Evolutionary conservation across 2,797 vertebrate genomes (phyloP), one percentile per base, ranked within the genome.

Genomic region (Phoebastria nigripes): DNA sequence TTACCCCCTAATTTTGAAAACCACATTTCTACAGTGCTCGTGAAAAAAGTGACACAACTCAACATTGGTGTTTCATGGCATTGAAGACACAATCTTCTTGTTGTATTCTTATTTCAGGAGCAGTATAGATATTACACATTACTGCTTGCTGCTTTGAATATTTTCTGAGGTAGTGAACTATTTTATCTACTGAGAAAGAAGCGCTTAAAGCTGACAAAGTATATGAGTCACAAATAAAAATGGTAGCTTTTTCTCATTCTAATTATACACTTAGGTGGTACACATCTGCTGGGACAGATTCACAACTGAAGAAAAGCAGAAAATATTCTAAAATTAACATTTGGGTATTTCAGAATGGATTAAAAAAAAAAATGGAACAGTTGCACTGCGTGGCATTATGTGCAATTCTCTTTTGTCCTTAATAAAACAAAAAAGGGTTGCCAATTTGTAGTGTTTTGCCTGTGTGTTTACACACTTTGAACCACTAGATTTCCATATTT

Each of bases 241-340:
- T 2, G 3, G 59, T 54, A 80, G 56, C 16, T 66, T 93, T 73
- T 78, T 67, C 76, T 58, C 47, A 77, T 88, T 88, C 47, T 88
- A 94, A 91, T 80, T 67, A 89, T 37, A 84, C 25, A 39, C 17
- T 82, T 56, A 82, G 41, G 74, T 82, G 39, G n/a, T 37, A 87
- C 28, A 14, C 37, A 72, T 82, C 69, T 83, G 42, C 56, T 78
- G 59, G 52, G 82, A 90, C 39, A 83, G 63, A 85, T 26, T 82
- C 72, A 82, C 29, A 88, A 79, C 55, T 37, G 42, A 80, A 94
- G n/a, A 55, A 85, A 61, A 77, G 46, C 35, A 70, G 42, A 77
- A 79, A 95, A 88, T 87, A 82, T 16, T 85, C 76, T 54, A 66
- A 93, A 93, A 94, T 78, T 89, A 92, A 87, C 59, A 54, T 63